Evolutionary conservation across 2,113 vertebrate genomes (phyloP).

Genomic region (Lycaon pictus): DNA sequence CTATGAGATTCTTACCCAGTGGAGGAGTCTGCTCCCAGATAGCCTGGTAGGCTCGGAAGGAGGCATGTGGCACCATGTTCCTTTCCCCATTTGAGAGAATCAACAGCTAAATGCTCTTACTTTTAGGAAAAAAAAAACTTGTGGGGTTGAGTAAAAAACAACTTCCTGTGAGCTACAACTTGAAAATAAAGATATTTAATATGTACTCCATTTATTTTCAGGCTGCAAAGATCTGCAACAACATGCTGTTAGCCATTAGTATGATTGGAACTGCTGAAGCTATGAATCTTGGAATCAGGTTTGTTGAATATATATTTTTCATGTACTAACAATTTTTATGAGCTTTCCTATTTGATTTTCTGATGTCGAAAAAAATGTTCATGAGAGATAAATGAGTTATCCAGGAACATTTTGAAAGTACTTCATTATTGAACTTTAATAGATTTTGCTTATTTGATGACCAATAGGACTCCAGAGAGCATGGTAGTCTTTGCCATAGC

Average conservation of each 20-base stretch:
- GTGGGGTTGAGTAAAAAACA: background rate
- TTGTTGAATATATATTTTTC: conserved; percentile 81
- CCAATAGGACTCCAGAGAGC: conserved; percentile 60
- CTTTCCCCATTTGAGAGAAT: background rate
- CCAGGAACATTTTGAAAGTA: conserved; percentile 64
- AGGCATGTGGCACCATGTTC: background rate
- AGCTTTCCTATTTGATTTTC: conserved; percentile 66
- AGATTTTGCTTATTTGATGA: conserved; percentile 71
- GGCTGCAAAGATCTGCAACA: conserved; percentile 99
- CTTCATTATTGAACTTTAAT: conserved; percentile 72
- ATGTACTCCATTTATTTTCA: conserved; percentile 84
- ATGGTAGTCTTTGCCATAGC: conserved; percentile 45
- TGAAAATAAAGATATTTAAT: conserved; percentile 59
- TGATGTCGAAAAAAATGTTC: conserved; percentile 53
- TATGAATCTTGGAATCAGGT: conserved; percentile 99
- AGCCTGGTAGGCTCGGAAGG: background rate
- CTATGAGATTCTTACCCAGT: background rate
- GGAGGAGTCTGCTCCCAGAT: background rate
- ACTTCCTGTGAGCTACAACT: conserved; percentile 1
- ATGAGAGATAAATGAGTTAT: conserved; percentile 67
- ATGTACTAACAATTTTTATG: conserved; percentile 64
- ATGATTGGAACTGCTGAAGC: conserved; percentile 99
- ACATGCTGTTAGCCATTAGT: conserved; percentile 98
- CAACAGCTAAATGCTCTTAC: background rate
- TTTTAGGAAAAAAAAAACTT: conserved; percentile 51